phyloP scores from a whole-genome alignment of 2,888 invertebrate species.

The Erpobdella octoculata region DNA sequence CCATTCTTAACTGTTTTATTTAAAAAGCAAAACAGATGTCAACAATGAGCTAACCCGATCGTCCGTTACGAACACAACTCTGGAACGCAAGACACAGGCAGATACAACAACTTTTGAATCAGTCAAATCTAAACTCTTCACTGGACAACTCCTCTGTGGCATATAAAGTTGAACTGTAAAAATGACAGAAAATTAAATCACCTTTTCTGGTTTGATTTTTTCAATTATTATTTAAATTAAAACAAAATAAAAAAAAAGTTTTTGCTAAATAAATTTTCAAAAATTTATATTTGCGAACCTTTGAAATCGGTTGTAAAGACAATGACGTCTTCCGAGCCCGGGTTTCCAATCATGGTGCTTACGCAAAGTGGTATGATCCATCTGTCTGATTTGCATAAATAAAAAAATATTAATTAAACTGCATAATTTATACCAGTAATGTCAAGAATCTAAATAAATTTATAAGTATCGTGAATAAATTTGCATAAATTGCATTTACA shows the following conservation, averaged over 20 bases:
- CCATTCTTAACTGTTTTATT: not conserved
- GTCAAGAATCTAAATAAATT: not conserved
- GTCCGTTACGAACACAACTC: not conserved
- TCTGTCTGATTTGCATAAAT: conserved; percentile 1
- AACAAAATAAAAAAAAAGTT: too few species aligned
- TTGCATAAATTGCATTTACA: not conserved
- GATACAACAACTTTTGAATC: not conserved
- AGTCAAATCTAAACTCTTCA: not conserved
- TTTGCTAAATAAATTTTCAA: too few species aligned
- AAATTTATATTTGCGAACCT: not conserved
- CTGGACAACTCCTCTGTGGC: not conserved
- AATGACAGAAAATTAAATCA: not conserved
- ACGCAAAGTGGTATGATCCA: not conserved
- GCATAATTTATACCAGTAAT: not conserved
- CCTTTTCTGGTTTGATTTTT: too few species aligned
- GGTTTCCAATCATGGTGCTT: not conserved
- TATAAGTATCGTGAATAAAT: not conserved
- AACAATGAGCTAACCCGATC: too few species aligned
- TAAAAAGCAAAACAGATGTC: too few species aligned
- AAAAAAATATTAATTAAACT: not conserved
- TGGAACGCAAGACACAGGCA: not conserved
- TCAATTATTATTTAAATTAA: too few species aligned
- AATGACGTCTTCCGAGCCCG: not conserved
- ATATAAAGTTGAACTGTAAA: not conserved
- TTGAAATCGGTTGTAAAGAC: not conserved